Evolutionary conservation across 2,888 invertebrate genomes (phyloP).

Genomic region (Xestia sexstrigata): DNA sequence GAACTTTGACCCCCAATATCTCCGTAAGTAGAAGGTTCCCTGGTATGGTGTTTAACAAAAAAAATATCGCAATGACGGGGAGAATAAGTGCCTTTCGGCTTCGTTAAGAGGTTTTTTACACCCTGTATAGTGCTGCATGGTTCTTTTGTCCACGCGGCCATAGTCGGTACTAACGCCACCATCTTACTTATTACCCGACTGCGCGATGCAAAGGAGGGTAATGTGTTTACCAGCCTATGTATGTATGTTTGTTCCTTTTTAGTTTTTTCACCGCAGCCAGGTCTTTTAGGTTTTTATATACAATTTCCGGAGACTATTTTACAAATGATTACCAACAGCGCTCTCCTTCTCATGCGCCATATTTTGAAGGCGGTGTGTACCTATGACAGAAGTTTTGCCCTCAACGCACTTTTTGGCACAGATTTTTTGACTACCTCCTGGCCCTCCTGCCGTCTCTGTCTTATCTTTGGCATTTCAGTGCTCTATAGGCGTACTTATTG

Average conservation of each 20-base stretch:
- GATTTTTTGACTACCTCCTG: background rate
- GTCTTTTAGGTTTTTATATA: no score
- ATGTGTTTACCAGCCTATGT: no score
- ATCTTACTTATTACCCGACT: background rate
- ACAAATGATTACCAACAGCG: background rate
- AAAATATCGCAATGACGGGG: no score
- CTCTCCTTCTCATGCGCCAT: background rate
- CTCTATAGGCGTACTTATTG: slow-evolving; percentile 37
- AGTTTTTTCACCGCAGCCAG: no score
- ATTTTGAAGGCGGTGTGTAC: background rate
- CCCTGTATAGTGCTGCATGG: background rate
- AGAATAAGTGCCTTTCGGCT: no score
- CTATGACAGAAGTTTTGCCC: background rate
- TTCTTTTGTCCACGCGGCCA: background rate
- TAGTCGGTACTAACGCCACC: background rate
- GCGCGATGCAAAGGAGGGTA: no score
- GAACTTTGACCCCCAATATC: no score
- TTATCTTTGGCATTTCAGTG: background rate
- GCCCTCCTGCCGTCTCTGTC: background rate
- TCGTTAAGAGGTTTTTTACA: no score
- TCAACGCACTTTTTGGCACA: background rate
- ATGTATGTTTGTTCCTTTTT: no score
- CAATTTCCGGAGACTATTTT: background rate
- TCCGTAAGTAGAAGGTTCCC: no score
- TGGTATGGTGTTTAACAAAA: no score